Evolutionary conservation across 64 coral and sea anemone species (phyloP), one percentile per base, ranked within the genome.

Genomic region (Montipora foliosa): DNA sequence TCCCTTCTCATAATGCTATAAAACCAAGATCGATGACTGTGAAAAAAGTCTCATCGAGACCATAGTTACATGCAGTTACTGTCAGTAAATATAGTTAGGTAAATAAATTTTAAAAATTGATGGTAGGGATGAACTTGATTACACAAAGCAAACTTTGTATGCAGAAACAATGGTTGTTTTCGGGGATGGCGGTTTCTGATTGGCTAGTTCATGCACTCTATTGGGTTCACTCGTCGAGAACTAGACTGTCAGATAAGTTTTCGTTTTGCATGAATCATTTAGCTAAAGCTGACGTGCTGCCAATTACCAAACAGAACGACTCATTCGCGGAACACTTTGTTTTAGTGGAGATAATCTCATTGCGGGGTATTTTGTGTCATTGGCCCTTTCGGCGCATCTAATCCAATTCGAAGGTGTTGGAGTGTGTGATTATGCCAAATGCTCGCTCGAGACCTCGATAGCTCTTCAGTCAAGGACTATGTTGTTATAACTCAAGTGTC

Each of bases 381-480:
- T 37, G 3, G 45, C 5, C 15, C 15, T 13, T 13, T 49, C 76
- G 17, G 44, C 44, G 76, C 76, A 50, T 78, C 46, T 49, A n/a
- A 78, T 50, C 76, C 44, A 12, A 71, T 78, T 57, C 76, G 47
- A 78, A 49, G 76, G 76, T 50, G 47, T 3, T 78, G 13, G 76
- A 78, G 46, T 47, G 76, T 52, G 45, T 19, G 29, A 37, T 76
- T 76, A 45, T 37, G 44, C 74, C 2, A 46, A 46, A 46, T n/a
- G 49, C 44, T 47, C 15, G 45, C 47, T 12, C 10, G 46, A 78
- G 47, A 78, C 47, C 47, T 7, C 76, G 76, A 78, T 86, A 49
- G 61, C 82, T 86, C 82, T 86, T 86, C 37, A 86, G 6, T 86
- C 82, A 86, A 86, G 82, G 47, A 47, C 82, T 51, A 24, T 47